These are phyloP conservation scores for Babyrousa celebensis DNA, from an alignment of 2,797 vertebrate species.

Conservation along the genomic window DNA sequence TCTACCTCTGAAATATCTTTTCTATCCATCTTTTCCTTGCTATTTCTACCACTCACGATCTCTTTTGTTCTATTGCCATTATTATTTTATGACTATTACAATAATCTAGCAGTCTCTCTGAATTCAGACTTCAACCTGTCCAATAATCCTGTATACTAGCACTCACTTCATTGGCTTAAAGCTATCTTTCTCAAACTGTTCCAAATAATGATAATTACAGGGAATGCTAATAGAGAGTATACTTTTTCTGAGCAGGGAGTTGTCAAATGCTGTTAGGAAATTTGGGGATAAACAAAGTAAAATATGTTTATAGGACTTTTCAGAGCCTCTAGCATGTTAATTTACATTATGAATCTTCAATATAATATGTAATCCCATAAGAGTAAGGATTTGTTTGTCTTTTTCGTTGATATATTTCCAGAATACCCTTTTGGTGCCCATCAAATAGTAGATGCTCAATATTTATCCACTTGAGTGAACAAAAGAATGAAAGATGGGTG, in stretches of 20 bases:
- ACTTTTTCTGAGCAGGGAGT: not conserved
- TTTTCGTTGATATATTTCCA: not conserved
- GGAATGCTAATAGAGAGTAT: not conserved
- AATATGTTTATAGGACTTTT: not conserved
- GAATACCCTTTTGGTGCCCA: not conserved
- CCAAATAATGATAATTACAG: not conserved
- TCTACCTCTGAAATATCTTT: slow-evolving; percentile 7
- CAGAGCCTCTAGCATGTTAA: not conserved
- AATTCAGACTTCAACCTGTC: not conserved
- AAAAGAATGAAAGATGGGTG: not conserved
- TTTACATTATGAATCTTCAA: not conserved
- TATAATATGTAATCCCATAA: not conserved
- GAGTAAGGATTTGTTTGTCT: not conserved
- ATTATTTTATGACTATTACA: slow-evolving; percentile 8
- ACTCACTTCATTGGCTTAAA: not conserved
- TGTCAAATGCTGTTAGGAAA: not conserved
- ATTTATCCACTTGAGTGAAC: not conserved
- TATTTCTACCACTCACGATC: not conserved
- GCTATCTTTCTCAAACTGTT: not conserved
- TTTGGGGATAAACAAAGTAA: not conserved
- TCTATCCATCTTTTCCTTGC: not conserved
- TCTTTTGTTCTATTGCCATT: not conserved
- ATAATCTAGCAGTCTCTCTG: not conserved
- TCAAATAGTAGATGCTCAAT: not conserved
- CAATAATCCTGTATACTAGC: not conserved